Base-by-base conservation (phyloP, 2,113 vertebrate species). In the Centropus bengalensis region DNA sequence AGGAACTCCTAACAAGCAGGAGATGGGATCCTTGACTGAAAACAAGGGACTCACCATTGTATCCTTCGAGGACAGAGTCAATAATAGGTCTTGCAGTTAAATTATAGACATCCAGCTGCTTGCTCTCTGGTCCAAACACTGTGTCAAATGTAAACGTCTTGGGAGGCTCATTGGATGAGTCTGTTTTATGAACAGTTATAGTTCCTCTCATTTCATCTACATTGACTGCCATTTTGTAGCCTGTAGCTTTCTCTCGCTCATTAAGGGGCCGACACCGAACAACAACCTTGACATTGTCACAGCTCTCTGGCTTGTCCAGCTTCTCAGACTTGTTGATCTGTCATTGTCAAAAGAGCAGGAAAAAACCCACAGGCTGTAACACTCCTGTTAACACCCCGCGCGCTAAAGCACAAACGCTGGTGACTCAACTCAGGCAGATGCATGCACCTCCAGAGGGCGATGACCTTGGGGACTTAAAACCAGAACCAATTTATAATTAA, bases 121-220 rank as follows among this genome's bases (percentile, higher is more conserved):
- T 99, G 93, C 99, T 99, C 69, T 99, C 99, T 26, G 98, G 98
- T 56, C 99, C 98, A 97, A 99, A 99, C 87, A 99, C 99, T 0
- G 99, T 99, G 97, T 99, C 99, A 94, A 99, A 99, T 0, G 99
- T 99, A 91, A 99, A 99, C 0, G 99, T 99, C 97, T 99, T 99
- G 2, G 99, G 99, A 36, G 98, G 99, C 77, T 99, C 99, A 2
- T 99, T 99, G 73, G 97, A 98, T 1, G 98, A 98, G 88, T 99
- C 99, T 33, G 98, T 97, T 95, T 99, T 99, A 70, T 99, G 98
- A 2, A 99, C 99, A 2, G 99, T 99, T 60, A 99, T 99, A 8
- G 99, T 99, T 28, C 99, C 99, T 69, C 99, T 98, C 96, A 99
- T 99, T 94, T 99, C 99, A 81, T 99, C 99, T 92, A 99, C 99